phyloP scores from a whole-genome alignment of 2,797 vertebrate genomes.

The Ataeniobius toweri region DNA sequence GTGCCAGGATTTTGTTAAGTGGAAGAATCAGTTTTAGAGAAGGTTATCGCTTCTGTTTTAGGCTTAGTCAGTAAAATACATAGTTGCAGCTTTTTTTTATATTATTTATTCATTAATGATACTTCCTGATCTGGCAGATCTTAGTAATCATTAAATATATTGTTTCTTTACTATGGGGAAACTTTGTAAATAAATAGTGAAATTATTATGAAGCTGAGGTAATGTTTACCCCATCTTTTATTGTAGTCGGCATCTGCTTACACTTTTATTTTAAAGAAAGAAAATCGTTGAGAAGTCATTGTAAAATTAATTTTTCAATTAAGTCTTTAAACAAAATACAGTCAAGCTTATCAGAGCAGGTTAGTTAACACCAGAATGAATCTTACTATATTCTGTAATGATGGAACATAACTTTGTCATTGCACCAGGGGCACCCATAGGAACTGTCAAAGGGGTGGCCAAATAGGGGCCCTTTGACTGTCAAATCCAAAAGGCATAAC shows the following conservation, averaged over 20 bases:
- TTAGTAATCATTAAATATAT: conserved; percentile 26
- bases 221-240: conserved; percentile 33
- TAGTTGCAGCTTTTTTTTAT: conserved; percentile 5
- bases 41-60: not conserved
- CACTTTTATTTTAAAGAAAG: conserved; percentile 16
- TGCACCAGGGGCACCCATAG: not conserved
- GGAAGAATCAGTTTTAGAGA: not conserved
- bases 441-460: not conserved
- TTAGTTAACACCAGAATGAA: conserved; percentile 20
- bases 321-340: not conserved
- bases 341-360: conserved; percentile 27
- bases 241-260: conserved; percentile 11
- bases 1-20: not conserved
- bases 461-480: not conserved
- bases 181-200: conserved; percentile 43
- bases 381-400: conserved; percentile 8
- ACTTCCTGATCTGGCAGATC: conserved; percentile 36
- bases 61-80: not conserved
- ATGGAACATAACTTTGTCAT: conserved; percentile 43
- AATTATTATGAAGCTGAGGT: conserved; percentile 38
- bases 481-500: not conserved
- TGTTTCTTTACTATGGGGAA: conserved; percentile 45
- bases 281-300: not conserved
- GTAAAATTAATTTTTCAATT: not conserved
- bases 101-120: conserved; percentile 11